phyloP scores from a whole-genome alignment of 2,113 vertebrate species.

The Ceratotherium simum region DNA sequence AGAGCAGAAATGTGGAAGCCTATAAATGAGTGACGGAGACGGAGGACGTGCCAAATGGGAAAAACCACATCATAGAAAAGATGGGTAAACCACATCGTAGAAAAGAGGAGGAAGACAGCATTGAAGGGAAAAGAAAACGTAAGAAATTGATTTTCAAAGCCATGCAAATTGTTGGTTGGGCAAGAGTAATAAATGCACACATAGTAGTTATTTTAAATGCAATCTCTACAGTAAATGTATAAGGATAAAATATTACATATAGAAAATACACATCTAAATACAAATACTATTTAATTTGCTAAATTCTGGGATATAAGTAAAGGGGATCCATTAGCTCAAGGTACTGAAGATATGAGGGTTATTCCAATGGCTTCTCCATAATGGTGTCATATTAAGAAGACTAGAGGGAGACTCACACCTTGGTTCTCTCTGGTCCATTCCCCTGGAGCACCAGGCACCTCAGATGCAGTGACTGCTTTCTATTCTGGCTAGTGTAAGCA shows the following conservation, averaged over 20 bases:
- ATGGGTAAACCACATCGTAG: neutral
- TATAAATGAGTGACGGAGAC: neutral
- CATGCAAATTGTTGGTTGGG: neutral
- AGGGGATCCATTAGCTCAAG: neutral
- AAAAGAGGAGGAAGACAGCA: neutral
- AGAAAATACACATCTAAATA: neutral
- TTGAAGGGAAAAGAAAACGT: neutral
- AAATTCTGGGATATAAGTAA: neutral
- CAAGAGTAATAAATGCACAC: neutral
- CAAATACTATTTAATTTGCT: neutral
- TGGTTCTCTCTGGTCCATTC: neutral
- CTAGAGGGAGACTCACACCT: neutral
- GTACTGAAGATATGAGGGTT: neutral
- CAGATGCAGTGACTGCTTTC: neutral
- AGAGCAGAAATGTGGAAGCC: conserved; percentile 20
- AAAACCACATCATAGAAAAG: conserved; percentile 48
- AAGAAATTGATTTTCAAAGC: conserved; percentile 45
- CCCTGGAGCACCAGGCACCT: neutral
- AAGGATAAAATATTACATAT: conserved; percentile 17
- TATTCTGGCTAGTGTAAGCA: neutral
- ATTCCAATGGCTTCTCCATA: neutral
- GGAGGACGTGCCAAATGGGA: neutral
- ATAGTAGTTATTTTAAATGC: neutral
- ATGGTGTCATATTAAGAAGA: neutral
- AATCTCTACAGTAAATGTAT: neutral